A percentile compares a stretch with the other conserved stretches of the same genome.
Conservation (phyloP, 2,888 invertebrate genomes). For the Rotaria sp. region DNA sequence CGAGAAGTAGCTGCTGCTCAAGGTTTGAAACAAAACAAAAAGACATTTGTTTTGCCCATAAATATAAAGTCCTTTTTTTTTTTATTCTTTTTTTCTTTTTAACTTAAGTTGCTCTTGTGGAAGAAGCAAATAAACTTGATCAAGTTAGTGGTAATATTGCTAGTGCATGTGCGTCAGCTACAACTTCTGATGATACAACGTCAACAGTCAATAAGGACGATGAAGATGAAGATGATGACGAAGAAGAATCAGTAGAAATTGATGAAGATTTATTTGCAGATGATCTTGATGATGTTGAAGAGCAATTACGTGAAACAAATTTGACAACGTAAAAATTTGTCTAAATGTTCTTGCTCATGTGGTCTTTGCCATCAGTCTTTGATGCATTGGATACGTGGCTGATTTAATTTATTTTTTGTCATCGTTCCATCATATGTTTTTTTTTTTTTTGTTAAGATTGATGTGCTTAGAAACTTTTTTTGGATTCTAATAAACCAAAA, state of each 20-base stretch:
- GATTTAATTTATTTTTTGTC: background rate
- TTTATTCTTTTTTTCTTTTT: background rate
- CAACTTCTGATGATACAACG: background rate
- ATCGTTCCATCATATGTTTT: background rate
- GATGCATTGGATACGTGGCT: background rate
- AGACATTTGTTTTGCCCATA: no score
- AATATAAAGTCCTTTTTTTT: no score
- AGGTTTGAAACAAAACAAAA: background rate
- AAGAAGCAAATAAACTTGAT: background rate
- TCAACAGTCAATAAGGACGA: background rate
- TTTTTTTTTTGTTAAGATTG: background rate
- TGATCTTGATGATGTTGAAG: background rate
- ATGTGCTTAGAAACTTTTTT: background rate
- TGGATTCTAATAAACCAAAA: background rate
- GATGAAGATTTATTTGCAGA: background rate
- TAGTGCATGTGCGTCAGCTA: background rate
- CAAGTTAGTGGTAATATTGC: background rate
- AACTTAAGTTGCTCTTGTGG: background rate
- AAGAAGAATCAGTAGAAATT: background rate
- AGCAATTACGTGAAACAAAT: conserved; percentile 22
- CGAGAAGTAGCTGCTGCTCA: background rate
- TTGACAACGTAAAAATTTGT: background rate
- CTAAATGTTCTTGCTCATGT: background rate
- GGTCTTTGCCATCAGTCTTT: background rate
- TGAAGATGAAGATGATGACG: background rate